These are phyloP conservation scores for Pachliopta kotzebuea DNA, from an alignment of 2,888 invertebrate genomes.

Conservation along the genomic window DNA sequence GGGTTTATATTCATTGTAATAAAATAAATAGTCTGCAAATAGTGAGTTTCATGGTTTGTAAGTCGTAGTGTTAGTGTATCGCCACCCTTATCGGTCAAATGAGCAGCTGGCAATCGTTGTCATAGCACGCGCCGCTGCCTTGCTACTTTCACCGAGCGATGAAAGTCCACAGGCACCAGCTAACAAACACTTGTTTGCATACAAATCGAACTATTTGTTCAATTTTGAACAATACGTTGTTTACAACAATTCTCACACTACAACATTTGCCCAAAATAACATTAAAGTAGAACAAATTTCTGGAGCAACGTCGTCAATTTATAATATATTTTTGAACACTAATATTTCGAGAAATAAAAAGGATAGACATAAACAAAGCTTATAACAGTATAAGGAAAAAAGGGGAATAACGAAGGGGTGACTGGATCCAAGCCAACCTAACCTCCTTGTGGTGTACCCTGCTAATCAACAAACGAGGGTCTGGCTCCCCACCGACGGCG, in stretches of 20 bases:
- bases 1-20: too few species aligned
- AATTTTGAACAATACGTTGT: slow-evolving; percentile 39
- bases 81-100: slow-evolving; percentile 31
- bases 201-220: slow-evolving; percentile 50
- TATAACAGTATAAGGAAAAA: too few species aligned
- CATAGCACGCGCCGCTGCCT: slow-evolving; percentile 58
- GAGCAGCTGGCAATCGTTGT: slow-evolving; percentile 39
- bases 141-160: slow-evolving; percentile 73
- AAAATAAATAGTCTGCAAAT: neutral
- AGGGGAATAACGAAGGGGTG: too few species aligned
- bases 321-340: too few species aligned
- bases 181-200: slow-evolving; percentile 52
- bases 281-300: neutral
- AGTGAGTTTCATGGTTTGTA: neutral
- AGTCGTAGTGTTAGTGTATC: slow-evolving; percentile 1
- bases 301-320: too few species aligned
- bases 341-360: too few species aligned
- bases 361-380: too few species aligned
- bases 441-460: too few species aligned
- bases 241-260: neutral
- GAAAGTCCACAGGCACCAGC: slow-evolving; percentile 58
- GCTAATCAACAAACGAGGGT: too few species aligned
- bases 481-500: too few species aligned
- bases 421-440: too few species aligned
- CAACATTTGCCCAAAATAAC: neutral